Conservation (phyloP, 2,888 invertebrate genomes). For the Cheilosia vulpina region DNA sequence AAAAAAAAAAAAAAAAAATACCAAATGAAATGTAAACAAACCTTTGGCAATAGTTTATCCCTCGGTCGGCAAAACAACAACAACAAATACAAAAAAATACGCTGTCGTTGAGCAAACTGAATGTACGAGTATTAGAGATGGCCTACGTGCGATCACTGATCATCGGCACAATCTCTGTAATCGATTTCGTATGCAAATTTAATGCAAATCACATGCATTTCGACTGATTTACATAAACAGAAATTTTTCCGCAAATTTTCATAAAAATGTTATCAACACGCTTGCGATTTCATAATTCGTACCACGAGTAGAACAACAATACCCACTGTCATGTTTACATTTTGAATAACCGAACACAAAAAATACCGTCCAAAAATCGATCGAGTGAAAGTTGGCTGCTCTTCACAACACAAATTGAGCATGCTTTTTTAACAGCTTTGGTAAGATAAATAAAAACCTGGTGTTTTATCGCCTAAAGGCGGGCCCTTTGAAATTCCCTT, state of each 20-base stretch:
- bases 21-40: constrained; percentile 56
- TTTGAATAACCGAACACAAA: constrained; percentile 29
- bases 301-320: constrained; percentile 62
- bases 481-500: constrained; percentile 44
- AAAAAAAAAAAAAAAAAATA: background rate
- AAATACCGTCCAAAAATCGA: constrained; percentile 20
- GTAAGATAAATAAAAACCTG: constrained; percentile 60
- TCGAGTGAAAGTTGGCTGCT: constrained; percentile 64
- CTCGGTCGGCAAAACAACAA: constrained; percentile 5
- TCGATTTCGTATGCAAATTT: constrained; percentile 58
- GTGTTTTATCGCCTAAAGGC: constrained; percentile 4
- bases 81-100: background rate
- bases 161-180: constrained; percentile 21
- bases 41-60: constrained; percentile 43
- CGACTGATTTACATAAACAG: background rate
- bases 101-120: constrained; percentile 38
- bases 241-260: constrained; percentile 39
- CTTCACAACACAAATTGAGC: constrained; percentile 31
- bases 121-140: constrained; percentile 24
- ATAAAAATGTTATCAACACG: constrained; percentile 32
- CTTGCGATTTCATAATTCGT: constrained; percentile 46
- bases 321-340: constrained; percentile 19
- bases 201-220: constrained; percentile 51
- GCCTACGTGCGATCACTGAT: constrained; percentile 52
- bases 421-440: constrained; percentile 69